These are phyloP conservation scores for Ondatra zibethicus DNA, from an alignment of 2,113 vertebrate genomes.

Conservation along the genomic window DNA sequence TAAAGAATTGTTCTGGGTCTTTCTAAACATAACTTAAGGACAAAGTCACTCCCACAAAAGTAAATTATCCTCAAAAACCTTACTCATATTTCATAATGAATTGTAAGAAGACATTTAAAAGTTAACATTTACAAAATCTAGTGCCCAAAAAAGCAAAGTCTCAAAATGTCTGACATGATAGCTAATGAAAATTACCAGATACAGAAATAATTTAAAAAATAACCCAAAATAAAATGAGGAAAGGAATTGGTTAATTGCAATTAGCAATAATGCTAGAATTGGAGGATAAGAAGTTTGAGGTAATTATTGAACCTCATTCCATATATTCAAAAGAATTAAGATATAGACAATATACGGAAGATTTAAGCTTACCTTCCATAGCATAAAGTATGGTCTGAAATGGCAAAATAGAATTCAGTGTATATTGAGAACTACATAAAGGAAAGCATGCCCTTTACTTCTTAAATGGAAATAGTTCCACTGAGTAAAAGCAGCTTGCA, in stretches of 20 bases:
- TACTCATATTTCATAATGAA: not conserved
- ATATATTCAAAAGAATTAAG: not conserved
- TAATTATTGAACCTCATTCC: too few relatives aligned
- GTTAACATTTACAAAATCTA: not conserved
- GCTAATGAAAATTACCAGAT: not conserved
- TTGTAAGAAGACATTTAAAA: not conserved
- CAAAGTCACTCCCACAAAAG: not conserved
- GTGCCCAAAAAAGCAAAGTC: not conserved
- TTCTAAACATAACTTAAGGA: not conserved
- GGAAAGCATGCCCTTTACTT: not conserved
- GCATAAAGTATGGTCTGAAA: not conserved
- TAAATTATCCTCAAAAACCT: not conserved
- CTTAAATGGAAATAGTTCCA: not conserved
- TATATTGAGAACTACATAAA: not conserved
- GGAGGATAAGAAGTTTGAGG: not conserved
- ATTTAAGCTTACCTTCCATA: not conserved
- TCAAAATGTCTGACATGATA: not conserved
- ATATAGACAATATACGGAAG: not conserved
- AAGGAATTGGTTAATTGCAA: not conserved
- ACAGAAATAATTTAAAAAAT: not conserved
- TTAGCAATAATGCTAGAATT: not conserved
- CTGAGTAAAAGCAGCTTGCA: not conserved
- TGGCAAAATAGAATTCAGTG: not conserved
- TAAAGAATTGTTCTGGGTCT: not conserved
- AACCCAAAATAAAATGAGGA: not conserved